Evolutionary conservation across 2,888 invertebrate species (phyloP).

Genomic region (Mythimna impura): DNA sequence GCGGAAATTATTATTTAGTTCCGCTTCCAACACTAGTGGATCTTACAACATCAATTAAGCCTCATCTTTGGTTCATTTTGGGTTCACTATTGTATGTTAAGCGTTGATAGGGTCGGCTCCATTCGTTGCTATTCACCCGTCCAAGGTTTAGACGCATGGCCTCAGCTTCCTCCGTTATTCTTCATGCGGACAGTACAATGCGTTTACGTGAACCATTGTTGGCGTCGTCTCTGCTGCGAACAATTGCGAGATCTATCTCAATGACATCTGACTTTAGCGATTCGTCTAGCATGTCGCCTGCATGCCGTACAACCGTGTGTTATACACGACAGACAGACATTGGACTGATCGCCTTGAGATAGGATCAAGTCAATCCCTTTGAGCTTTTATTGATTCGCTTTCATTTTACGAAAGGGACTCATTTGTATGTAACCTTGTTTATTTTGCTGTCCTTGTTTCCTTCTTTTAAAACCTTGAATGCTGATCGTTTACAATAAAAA

Average conservation of each 20-base stretch:
- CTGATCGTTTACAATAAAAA: conserved; percentile 13
- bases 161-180: conserved; percentile 84
- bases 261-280: conserved; percentile 83
- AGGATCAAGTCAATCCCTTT: conserved; percentile 41
- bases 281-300: conserved; percentile 73
- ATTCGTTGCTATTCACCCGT: conserved; percentile 77
- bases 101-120: conserved; percentile 53
- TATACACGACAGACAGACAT: conserved; percentile 23
- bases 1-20: conserved; percentile 77
- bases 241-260: conserved; percentile 84
- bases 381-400: conserved; percentile 11
- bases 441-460: neutral
- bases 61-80: conserved; percentile 59
- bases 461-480: conserved; percentile 24
- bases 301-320: conserved; percentile 21
- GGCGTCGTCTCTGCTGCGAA: conserved; percentile 66
- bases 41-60: conserved; percentile 64
- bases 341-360: conserved; percentile 36
- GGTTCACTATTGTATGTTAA: conserved; percentile 67
- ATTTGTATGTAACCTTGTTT: conserved; percentile 11
- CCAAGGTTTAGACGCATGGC: conserved; percentile 85
- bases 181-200: conserved; percentile 87
- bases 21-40: conserved; percentile 77
- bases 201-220: conserved; percentile 80
- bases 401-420: conserved; percentile 6